Percentiles rank a stretch among this genome's conserved stretches.
phyloP scores from a whole-genome alignment of 2,888 invertebrate genomes.

The Ormia ochracea region DNA sequence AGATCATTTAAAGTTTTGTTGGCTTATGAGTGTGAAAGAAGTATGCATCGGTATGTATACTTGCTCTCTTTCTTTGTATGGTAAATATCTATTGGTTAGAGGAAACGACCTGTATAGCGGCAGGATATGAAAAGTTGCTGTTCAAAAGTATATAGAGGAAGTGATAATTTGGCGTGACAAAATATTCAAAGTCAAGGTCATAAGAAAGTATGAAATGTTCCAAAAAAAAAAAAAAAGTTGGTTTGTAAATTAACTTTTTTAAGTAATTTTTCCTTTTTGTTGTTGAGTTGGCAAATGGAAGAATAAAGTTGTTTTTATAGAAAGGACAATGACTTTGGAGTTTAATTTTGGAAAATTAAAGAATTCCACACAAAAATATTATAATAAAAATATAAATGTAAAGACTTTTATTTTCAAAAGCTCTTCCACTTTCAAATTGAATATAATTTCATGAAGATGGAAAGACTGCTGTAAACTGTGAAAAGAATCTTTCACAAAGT shows the following conservation, averaged over 20 bases:
- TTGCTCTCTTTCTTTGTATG: conserved; percentile 8
- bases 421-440: no score
- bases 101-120: conserved; percentile 38
- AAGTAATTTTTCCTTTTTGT: conserved; percentile 43
- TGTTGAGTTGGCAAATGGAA: conserved; percentile 12
- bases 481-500: no score
- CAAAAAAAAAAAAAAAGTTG: conserved; percentile 54
- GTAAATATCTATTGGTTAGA: conserved; percentile 12
- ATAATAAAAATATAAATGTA: no score
- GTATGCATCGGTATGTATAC: not conserved
- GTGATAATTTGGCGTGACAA: conserved; percentile 61
- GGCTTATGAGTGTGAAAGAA: conserved; percentile 43
- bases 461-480: no score
- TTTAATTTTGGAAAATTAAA: not conserved
- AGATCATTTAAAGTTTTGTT: conserved; percentile 62
- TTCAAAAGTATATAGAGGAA: conserved; percentile 35
- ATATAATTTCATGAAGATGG: no score
- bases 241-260: conserved; percentile 54
- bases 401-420: no score
- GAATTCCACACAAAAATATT: not conserved
- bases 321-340: conserved; percentile 57
- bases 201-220: conserved; percentile 45
- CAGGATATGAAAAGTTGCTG: conserved; percentile 39
- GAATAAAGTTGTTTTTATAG: not conserved
- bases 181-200: conserved; percentile 62